Conservation (phyloP, 2,113 vertebrate genomes). For the Larimichthys crocea region DNA sequence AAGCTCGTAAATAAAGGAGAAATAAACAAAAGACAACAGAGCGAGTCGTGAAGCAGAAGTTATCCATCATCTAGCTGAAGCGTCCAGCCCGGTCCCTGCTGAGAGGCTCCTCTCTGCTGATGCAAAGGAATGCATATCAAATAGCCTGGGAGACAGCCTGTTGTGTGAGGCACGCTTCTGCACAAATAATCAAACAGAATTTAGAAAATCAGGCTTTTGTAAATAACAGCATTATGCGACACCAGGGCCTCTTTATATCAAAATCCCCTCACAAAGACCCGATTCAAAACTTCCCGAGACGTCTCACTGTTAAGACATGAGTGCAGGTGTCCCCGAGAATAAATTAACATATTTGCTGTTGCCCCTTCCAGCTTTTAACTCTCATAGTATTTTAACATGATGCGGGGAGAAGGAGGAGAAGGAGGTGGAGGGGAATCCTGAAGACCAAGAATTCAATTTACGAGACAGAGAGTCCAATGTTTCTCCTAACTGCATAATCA, state of each 20-base stretch:
- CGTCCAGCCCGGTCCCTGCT: slow-evolving; percentile 64
- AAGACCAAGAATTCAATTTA: slow-evolving; percentile 16
- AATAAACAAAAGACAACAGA: slow-evolving; percentile 50
- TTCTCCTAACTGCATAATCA: slow-evolving; percentile 16
- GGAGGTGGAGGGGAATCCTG: too few relatives aligned
- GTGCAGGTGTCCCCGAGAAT: slow-evolving; percentile 72
- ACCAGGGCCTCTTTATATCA: slow-evolving; percentile 61
- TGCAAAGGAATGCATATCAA: slow-evolving; percentile 76
- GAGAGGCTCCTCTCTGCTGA: slow-evolving; percentile 69
- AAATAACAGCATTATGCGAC: slow-evolving; percentile 57
- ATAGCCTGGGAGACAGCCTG: slow-evolving; percentile 59
- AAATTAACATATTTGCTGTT: slow-evolving; percentile 61
- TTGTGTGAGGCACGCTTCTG: slow-evolving; percentile 61
- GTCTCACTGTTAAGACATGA: slow-evolving; percentile 46
- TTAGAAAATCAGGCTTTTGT: slow-evolving; percentile 60
- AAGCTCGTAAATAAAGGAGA: slow-evolving; percentile 55
- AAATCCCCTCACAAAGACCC: slow-evolving; percentile 56
- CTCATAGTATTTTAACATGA: slow-evolving; percentile 30
- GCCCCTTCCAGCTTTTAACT: slow-evolving; percentile 47
- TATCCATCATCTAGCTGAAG: slow-evolving; percentile 68
- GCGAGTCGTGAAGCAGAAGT: slow-evolving; percentile 56
- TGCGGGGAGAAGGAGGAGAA: not conserved
- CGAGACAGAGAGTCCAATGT: slow-evolving; percentile 1
- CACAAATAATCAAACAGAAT: slow-evolving; percentile 72
- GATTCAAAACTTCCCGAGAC: slow-evolving; percentile 57